Conservation (phyloP, 1,140 invertebrate genomes). For the Pseudomyrmex pallidus region DNA sequence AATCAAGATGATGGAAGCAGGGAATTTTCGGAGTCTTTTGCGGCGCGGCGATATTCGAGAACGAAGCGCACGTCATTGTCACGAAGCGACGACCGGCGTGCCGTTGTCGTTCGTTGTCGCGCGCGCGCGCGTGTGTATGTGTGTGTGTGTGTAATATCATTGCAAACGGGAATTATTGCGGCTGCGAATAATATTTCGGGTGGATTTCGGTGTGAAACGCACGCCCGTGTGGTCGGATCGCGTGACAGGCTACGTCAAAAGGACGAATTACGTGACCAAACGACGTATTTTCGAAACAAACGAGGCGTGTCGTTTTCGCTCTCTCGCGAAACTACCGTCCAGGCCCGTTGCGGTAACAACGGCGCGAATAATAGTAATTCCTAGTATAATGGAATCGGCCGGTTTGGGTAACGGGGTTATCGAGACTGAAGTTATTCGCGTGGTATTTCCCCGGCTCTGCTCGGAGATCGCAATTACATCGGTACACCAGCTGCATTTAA, state of each 20-base stretch:
- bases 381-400: constrained; percentile 59
- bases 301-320: constrained; percentile 51
- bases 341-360: constrained; percentile 49
- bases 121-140: not conserved
- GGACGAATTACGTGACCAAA: constrained; percentile 69
- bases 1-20: not conserved
- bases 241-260: constrained; percentile 71
- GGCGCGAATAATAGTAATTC: constrained; percentile 66
- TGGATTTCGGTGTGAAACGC: constrained; percentile 47
- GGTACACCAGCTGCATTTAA: constrained; percentile 40
- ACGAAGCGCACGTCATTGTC: constrained; percentile 42
- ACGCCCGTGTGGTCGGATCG: constrained; percentile 65
- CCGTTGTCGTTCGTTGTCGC: not conserved
- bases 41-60: constrained; percentile 30
- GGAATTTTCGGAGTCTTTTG: constrained; percentile 25
- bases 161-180: constrained; percentile 58
- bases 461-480: constrained; percentile 29
- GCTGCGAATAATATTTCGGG: constrained; percentile 65
- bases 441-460: not conserved
- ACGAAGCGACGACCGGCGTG: constrained; percentile 14
- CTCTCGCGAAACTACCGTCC: constrained; percentile 62
- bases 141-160: constrained; percentile 38
- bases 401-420: constrained; percentile 55
- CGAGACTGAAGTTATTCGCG: constrained; percentile 46
- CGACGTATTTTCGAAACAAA: constrained; percentile 68